Conservation (phyloP, 2,888 invertebrate species). For the Lithophane socia region DNA sequence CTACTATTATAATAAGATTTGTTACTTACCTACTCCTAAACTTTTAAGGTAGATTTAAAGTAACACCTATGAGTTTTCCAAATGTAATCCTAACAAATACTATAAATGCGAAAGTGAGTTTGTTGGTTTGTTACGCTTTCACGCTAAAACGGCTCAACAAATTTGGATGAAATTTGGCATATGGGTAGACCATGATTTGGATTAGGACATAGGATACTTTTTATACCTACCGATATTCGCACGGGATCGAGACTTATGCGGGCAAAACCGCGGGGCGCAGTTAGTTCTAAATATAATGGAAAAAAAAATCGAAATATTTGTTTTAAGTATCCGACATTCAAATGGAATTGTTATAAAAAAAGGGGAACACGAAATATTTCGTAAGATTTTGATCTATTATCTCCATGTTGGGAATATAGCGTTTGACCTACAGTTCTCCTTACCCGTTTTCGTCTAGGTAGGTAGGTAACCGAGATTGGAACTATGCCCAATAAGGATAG, state of each 20-base stretch:
- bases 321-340: background rate
- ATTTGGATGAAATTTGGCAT: no score
- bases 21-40: background rate
- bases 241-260: no score
- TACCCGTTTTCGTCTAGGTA: constrained; percentile 10
- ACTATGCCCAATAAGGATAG: constrained; percentile 53
- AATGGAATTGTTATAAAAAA: background rate
- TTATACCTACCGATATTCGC: no score
- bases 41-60: constrained; percentile 1
- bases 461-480: constrained; percentile 41
- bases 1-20: background rate
- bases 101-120: no score
- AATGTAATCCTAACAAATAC: no score
- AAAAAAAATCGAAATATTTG: background rate
- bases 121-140: no score
- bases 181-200: no score
- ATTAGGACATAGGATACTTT: no score
- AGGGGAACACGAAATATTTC: background rate
- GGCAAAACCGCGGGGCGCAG: no score
- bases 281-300: background rate
- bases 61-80: background rate
- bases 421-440: background rate
- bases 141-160: no score
- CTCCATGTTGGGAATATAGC: background rate
- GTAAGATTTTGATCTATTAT: background rate